Conservation (phyloP, 2,888 invertebrate genomes). For the Ophion slaviceki region DNA sequence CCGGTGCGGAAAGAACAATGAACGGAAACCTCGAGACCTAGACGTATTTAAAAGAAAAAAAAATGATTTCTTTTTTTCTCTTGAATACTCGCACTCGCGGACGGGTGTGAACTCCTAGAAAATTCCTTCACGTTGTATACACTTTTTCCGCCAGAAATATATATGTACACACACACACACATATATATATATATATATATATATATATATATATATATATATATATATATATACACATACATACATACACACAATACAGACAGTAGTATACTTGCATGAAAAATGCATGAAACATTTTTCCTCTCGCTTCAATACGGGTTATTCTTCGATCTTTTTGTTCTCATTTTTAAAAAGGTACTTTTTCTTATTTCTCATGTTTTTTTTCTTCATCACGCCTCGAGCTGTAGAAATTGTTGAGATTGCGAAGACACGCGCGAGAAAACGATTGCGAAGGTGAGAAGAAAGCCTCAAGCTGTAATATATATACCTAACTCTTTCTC, state of each 20-base stretch:
- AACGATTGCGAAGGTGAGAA: conserved; percentile 52
- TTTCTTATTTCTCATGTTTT: conserved; percentile 15
- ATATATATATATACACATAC: no score
- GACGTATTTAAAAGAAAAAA: not conserved
- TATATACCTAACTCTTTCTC: conserved; percentile 20
- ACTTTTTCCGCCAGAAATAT: not conserved
- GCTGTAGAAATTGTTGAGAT: conserved; percentile 56
- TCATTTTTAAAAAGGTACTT: not conserved
- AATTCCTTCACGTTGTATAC: conserved; percentile 11
- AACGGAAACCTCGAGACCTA: conserved; percentile 35
- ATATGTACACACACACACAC: no score
- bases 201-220: no score
- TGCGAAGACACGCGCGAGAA: conserved; percentile 42
- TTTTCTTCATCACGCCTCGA: conserved; percentile 40
- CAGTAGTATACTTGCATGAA: conserved; percentile 6
- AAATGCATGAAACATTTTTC: conserved; percentile 38
- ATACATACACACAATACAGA: not conserved
- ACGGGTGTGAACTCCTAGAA: conserved; percentile 5
- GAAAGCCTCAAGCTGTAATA: conserved; percentile 61
- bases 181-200: no score
- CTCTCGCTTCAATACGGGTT: conserved; percentile 26
- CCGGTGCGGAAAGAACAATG: conserved; percentile 35
- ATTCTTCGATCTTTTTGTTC: conserved; percentile 17
- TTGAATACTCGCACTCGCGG: conserved; percentile 11
- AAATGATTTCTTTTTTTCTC: not conserved